These are phyloP conservation scores for Oikopleura vanhoeffeni DNA, from an alignment of 23 tunicate genomes.

Conservation along the genomic window DNA sequence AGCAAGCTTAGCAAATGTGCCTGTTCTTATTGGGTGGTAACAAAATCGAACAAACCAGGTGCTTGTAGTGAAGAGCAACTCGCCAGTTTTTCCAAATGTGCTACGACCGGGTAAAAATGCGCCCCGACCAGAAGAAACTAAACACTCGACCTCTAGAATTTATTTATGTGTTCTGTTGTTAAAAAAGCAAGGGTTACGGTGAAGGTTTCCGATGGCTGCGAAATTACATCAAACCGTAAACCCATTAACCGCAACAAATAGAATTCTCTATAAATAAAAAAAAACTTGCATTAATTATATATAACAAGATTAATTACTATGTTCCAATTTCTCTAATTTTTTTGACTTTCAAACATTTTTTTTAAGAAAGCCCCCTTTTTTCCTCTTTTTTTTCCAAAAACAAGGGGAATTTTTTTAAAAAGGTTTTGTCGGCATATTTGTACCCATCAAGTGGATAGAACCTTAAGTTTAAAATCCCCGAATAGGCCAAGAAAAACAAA, in stretches of 20 bases:
- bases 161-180: constrained; percentile 96
- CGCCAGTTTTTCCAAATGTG: constrained; percentile 25
- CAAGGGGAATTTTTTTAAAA: no score
- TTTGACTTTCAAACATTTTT: no score
- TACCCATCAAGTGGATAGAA: no score
- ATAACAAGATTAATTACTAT: no score
- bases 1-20: constrained; percentile 83
- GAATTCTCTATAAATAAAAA: not conserved
- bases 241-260: not conserved
- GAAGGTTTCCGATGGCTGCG: constrained; percentile 98
- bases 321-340: no score
- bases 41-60: constrained; percentile 46
- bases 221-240: constrained; percentile 67
- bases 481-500: no score
- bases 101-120: constrained; percentile 72
- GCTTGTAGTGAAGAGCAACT: constrained; percentile 82
- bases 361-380: no score
- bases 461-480: no score
- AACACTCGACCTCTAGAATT: constrained; percentile 60
- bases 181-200: constrained; percentile 96
- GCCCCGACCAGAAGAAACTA: not conserved
- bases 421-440: no score
- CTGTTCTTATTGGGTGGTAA: constrained; percentile 70
- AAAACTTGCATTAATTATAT: not conserved
- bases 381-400: no score